These are phyloP conservation scores for Kryphioiulus occultus DNA, from an alignment of 2,888 invertebrate genomes.

Conservation along the genomic window DNA sequence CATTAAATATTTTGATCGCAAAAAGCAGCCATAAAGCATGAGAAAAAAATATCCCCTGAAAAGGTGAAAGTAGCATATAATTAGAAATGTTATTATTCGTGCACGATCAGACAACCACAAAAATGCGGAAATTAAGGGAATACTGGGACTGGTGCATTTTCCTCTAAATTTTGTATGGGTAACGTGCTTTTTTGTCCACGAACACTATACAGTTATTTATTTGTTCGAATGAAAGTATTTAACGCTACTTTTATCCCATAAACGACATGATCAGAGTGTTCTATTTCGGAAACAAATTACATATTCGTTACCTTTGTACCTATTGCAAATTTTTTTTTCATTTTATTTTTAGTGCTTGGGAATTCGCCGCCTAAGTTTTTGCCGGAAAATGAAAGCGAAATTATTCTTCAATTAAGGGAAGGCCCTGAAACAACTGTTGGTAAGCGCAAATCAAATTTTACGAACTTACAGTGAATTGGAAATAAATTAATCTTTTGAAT, in stretches of 20 bases:
- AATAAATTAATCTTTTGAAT: too few species aligned
- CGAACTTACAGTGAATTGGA: not conserved
- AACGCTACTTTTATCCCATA: not conserved
- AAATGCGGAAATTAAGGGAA: not conserved
- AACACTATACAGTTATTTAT: not conserved
- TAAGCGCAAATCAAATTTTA: slow-evolving; percentile 65
- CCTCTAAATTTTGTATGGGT: not conserved
- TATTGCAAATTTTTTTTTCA: not conserved
- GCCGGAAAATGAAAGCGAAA: slow-evolving; percentile 85
- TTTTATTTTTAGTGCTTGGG: not conserved
- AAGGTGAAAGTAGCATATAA: slow-evolving; percentile 35
- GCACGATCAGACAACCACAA: slow-evolving; percentile 25
- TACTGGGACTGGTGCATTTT: not conserved
- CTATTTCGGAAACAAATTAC: not conserved
- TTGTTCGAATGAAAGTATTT: not conserved
- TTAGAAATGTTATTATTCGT: slow-evolving; percentile 14
- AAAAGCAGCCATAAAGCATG: not conserved
- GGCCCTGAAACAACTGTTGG: slow-evolving; percentile 85
- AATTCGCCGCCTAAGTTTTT: slow-evolving; percentile 42
- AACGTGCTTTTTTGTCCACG: not conserved
- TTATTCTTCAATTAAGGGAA: slow-evolving; percentile 87
- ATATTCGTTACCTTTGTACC: not conserved
- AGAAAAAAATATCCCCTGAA: not conserved
- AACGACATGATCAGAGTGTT: not conserved
- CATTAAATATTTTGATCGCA: not conserved